These are phyloP conservation scores for Boloria selene DNA, from an alignment of 2,888 invertebrate species.

Conservation along the genomic window DNA sequence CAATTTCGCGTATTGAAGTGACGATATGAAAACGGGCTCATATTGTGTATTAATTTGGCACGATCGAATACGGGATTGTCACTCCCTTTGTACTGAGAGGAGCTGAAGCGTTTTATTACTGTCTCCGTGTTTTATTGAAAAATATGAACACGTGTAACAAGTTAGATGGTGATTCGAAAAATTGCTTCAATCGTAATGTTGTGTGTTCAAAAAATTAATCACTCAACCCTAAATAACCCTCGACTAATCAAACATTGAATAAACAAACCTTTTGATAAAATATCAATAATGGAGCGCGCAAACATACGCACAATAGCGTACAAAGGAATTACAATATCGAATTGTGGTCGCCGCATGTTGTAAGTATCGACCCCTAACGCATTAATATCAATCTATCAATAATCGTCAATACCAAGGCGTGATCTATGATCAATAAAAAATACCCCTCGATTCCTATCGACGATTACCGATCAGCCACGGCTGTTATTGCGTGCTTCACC, in stretches of 20 bases:
- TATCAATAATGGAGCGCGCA: constrained; percentile 57
- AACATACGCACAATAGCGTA: constrained; percentile 62
- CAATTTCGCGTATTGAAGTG: constrained; percentile 81
- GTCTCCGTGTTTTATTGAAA: constrained; percentile 32
- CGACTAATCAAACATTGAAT: constrained; percentile 48
- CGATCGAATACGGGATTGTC: constrained; percentile 53
- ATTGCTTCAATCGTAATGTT: neutral
- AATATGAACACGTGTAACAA: constrained; percentile 22
- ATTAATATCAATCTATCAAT: constrained; percentile 81
- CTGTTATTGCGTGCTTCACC: constrained; percentile 57
- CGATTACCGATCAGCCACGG: constrained; percentile 59
- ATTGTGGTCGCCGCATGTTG: constrained; percentile 70
- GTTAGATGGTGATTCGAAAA: neutral
- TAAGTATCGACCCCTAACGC: constrained; percentile 55
- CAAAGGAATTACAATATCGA: constrained; percentile 69
- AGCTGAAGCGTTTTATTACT: constrained; percentile 38
- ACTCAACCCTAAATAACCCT: constrained; percentile 46
- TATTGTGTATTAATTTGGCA: constrained; percentile 69
- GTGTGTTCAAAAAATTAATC: constrained; percentile 29
- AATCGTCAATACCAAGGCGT: constrained; percentile 75
- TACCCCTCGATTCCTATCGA: constrained; percentile 64
- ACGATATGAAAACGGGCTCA: constrained; percentile 65
- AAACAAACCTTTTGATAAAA: constrained; percentile 49
- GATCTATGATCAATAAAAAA: constrained; percentile 74
- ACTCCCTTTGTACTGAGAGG: constrained; percentile 39